Evolutionary conservation across 2,888 invertebrate genomes (phyloP).

Genomic region (Euplexia lucipara): DNA sequence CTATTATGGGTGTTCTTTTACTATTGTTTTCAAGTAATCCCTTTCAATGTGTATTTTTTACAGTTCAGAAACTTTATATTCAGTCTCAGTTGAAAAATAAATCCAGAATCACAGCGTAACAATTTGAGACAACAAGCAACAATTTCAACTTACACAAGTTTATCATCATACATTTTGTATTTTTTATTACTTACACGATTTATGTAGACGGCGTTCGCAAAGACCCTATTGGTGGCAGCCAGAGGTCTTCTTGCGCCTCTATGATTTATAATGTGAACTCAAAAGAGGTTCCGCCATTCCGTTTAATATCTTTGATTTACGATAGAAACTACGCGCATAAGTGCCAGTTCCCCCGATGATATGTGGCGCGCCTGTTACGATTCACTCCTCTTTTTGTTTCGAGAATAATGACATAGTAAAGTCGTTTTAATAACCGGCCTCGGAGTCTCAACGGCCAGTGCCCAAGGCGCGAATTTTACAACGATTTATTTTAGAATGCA

Average conservation of each 20-base stretch:
- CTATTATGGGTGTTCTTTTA: not conserved
- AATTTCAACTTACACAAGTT: constrained; percentile 55
- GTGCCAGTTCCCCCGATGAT: constrained; percentile 88
- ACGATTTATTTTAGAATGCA: constrained; percentile 81
- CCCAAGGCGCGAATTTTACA: constrained; percentile 84
- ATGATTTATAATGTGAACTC: constrained; percentile 90
- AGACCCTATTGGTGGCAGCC: constrained; percentile 85
- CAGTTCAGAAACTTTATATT: not conserved
- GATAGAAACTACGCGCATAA: constrained; percentile 89
- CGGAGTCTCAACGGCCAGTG: constrained; percentile 74
- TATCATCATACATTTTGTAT: constrained; percentile 69
- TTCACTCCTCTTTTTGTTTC: constrained; percentile 86
- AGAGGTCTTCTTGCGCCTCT: constrained; percentile 85
- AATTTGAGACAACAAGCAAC: constrained; percentile 26
- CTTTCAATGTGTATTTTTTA: too few relatives aligned
- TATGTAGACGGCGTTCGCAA: constrained; percentile 83
- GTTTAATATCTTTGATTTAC: constrained; percentile 91
- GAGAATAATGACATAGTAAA: constrained; percentile 88
- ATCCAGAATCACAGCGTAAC: constrained; percentile 9
- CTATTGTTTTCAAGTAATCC: not conserved
- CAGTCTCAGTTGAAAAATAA: constrained; percentile 1
- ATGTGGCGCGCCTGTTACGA: constrained; percentile 87
- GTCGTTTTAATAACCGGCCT: constrained; percentile 87
- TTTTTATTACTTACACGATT: constrained; percentile 79
- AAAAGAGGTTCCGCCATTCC: constrained; percentile 90